Evolutionary conservation across 2,113 vertebrate genomes (phyloP), one percentile per base, ranked within the genome.

Genomic region (Rallus limicola): DNA sequence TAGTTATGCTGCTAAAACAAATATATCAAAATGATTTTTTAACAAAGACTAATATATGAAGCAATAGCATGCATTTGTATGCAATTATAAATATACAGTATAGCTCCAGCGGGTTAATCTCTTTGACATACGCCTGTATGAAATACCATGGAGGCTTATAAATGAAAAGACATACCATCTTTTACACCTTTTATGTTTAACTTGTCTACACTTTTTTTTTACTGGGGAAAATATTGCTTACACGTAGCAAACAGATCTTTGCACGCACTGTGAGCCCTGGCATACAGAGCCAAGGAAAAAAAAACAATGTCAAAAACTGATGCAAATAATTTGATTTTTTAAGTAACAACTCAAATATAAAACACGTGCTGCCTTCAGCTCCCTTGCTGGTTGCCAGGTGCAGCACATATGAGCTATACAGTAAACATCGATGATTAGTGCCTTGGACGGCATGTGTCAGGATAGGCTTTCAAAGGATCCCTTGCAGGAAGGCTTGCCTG

Each of bases 1-100:
- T 97, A 95, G 96, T 95, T 97, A 97, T 64, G 91, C 98, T 98
- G 98, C 97, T 98, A 98, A 98, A 98, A 97, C 98, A 98, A 98
- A 98, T 98, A 98, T 92, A 98, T 98, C 98, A 98, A 97, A 97
- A 96, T 96, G 94, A 96, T 97, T 97, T 97, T 97, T 96, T 95
- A 97, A 96, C 95, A 96, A 97, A 97, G 95, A 96, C 80, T 95
- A 97, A 96, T 95, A 94, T 46, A 96, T 52, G 82, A 98, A 96
- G 97, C 93, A 98, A 97, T 94, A 97, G 67, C 79, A 92, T 94
- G 88, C 96, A 94, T 96, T 97, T 95, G 95, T 94, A 87, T 84
- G 92, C 83, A 88, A 94, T 97, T 95, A 95, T 75, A 93, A 96
- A 82, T 46, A 82, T 19, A 92, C 52, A 55, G 8, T 90, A 86